Percentiles rank a stretch among this genome's conserved stretches.
These are phyloP conservation scores for Bimastos eiseni DNA, from an alignment of 2,888 invertebrate species.

Conservation along the genomic window DNA sequence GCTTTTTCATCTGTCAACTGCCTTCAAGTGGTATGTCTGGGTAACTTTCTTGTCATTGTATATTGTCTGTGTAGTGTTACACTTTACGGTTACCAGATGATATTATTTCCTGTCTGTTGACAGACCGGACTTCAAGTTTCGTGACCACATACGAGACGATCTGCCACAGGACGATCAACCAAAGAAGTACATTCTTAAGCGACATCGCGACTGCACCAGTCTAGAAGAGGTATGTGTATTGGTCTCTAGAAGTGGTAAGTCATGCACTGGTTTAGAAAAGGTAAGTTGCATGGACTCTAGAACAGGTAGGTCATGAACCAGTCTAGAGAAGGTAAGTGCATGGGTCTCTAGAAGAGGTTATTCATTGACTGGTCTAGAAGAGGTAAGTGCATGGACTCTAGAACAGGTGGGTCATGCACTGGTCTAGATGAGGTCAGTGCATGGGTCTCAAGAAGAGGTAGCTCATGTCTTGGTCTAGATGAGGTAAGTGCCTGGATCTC, in stretches of 20 bases:
- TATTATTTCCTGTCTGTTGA: conserved; percentile 31
- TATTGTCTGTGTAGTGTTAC: neutral
- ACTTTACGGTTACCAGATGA: neutral
- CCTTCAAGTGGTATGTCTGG: too few species aligned
- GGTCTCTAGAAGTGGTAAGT: too few species aligned
- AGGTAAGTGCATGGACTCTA: neutral
- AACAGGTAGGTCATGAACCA: conserved; percentile 69
- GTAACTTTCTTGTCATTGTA: neutral
- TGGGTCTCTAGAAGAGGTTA: neutral
- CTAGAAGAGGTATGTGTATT: conserved; percentile 70
- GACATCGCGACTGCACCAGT: conserved; percentile 80
- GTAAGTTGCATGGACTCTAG: neutral
- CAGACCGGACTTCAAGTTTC: conserved; percentile 73
- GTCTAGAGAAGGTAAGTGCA: conserved; percentile 72
- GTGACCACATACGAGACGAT: conserved; percentile 73
- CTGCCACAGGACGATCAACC: conserved; percentile 70
- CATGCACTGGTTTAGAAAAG: neutral
- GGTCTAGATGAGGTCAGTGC: conserved; percentile 73
- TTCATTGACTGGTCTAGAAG: neutral
- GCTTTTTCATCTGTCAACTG: too few species aligned
- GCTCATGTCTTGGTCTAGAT: neutral
- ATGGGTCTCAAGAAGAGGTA: neutral
- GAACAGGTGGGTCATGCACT: conserved; percentile 67
- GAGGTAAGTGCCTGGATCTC: neutral
- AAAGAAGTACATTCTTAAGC: conserved; percentile 77